Conservation (phyloP, 2,797 vertebrate species). For the Lutjanus campechanus region DNA sequence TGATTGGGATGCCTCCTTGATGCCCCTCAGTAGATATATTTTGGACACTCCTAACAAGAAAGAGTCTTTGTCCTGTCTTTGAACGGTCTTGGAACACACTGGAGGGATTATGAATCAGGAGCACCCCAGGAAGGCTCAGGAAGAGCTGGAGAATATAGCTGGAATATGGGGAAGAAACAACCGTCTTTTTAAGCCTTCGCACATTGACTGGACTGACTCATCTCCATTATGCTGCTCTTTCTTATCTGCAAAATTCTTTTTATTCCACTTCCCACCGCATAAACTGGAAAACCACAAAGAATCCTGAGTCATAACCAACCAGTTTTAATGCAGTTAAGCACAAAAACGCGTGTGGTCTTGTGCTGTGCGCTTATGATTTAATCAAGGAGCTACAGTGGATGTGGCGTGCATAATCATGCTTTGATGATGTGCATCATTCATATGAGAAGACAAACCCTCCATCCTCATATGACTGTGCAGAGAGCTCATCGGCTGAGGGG, state of each 20-base stretch:
- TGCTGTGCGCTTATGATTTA: slow-evolving; percentile 28
- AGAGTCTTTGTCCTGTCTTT: background rate
- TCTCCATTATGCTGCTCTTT: slow-evolving; percentile 10
- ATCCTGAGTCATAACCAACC: slow-evolving; percentile 11
- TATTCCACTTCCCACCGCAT: background rate
- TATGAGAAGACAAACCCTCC: slow-evolving; percentile 11
- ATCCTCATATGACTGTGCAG: slow-evolving; percentile 1
- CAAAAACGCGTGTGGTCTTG: slow-evolving; percentile 18
- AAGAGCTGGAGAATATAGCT: background rate
- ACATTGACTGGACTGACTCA: slow-evolving; percentile 4
- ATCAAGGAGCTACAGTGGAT: slow-evolving; percentile 23
- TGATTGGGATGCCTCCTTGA: background rate
- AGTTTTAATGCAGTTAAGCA: slow-evolving; percentile 28
- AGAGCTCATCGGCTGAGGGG: slow-evolving; percentile 12
- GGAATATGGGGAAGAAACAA: background rate
- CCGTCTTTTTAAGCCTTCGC: background rate
- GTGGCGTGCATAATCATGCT: slow-evolving; percentile 29
- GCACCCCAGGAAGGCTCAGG: background rate
- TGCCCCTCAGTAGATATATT: background rate
- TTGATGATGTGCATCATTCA: slow-evolving; percentile 19
- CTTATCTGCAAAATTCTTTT: background rate
- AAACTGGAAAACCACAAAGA: slow-evolving; percentile 12
- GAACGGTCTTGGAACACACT: background rate
- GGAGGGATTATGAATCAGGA: background rate
- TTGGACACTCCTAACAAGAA: background rate